Evolutionary conservation across 2,797 vertebrate species (phyloP), one percentile per base, ranked within the genome.

Genomic region (Aplochiton taeniatus): DNA sequence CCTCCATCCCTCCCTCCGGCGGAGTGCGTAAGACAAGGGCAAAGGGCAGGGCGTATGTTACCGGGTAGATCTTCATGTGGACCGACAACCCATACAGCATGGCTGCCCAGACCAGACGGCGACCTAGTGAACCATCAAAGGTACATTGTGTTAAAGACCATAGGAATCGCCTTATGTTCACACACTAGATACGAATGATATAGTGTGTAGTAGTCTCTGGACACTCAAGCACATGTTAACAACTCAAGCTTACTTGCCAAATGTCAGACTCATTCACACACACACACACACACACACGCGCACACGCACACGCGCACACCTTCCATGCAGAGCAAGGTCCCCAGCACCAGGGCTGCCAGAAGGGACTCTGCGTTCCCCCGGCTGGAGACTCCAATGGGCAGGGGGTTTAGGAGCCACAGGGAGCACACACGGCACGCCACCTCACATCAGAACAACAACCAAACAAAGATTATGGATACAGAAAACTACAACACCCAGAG

Each of bases 11-110:
- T 45, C 5, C 58, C 45, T 14, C 43, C n/a, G 0, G 76, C 46
- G 43, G 0, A 5, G 75, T 19, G 49, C 81, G 90, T 68, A 98
- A 79, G 17, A 59, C 86, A 6, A 99, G 90, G 1, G 78, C 88
- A 0, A 98, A 89, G 65, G 96, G 95, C 43, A 99, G 87, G 0
- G 83, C 83, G 0, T 98, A 98, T 0, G 91, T 96, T 45, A 94
- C 76, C 0, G 97, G 96, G 61, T 98, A 99, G 13, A 98, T 93
- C 76, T 96, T 98, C 93, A 97, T 75, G 50, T 98, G 97, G 60
- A 98, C 95, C 0, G 96, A 93, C 49, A 98, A 77, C 6, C 96
- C 96, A 0, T 95, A 98, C 53, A 93, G 83, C 0, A 88, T 0
- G 0, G 94, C 96, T 0, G 94, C 96, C 44, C 76, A 77, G 0